Conservation (phyloP, 2,797 vertebrate genomes). For the Eupleurogrammus muticus region DNA sequence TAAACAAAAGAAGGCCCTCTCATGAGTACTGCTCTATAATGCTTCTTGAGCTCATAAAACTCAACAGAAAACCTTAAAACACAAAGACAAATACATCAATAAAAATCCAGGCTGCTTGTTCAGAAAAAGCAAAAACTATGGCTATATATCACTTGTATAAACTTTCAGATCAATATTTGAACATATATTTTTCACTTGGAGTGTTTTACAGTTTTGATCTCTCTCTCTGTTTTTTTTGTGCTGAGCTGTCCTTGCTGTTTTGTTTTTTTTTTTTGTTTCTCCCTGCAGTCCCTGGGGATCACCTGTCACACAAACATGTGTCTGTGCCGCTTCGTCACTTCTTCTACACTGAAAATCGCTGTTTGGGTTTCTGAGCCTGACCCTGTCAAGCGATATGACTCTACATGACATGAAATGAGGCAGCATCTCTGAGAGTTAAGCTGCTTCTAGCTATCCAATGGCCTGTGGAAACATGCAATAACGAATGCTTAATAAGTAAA, state of each 20-base stretch:
- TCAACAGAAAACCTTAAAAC: background rate
- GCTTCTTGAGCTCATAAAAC: background rate
- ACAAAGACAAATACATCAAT: background rate
- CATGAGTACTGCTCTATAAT: background rate
- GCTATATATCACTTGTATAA: background rate
- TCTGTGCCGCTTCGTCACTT: background rate
- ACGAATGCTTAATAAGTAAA: too few relatives aligned
- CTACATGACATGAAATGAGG: background rate
- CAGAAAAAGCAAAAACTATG: background rate
- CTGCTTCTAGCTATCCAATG: too few relatives aligned
- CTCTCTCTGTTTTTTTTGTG: background rate
- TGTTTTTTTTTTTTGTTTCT: background rate
- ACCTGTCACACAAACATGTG: constrained; percentile 14
- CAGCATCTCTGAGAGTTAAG: background rate
- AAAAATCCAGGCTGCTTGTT: constrained; percentile 23
- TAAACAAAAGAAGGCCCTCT: background rate
- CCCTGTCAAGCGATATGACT: background rate
- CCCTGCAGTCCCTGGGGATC: background rate
- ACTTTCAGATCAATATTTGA: background rate
- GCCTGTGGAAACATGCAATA: too few relatives aligned
- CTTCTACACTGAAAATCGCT: background rate
- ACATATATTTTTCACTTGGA: background rate
- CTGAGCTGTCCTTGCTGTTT: background rate
- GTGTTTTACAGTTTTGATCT: background rate
- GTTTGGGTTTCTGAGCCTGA: background rate